Percentiles rank a stretch among this genome's conserved stretches.
Conservation (phyloP, 2,113 vertebrate species). For the Craseonycteris thonglongyai region DNA sequence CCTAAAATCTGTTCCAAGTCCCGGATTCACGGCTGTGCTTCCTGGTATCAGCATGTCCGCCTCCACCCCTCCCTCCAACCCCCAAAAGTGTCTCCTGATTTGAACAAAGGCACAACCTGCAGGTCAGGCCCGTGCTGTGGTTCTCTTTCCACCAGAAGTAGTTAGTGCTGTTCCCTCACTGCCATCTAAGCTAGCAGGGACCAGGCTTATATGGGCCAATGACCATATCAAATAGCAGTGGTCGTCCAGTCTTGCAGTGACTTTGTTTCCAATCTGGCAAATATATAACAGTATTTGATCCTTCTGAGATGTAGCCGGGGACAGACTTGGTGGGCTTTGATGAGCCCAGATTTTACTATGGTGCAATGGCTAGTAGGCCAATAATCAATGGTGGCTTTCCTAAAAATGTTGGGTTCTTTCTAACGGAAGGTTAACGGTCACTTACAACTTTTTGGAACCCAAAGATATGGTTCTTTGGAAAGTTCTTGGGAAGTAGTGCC, state of each 20-base stretch:
- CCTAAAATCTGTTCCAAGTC: background rate
- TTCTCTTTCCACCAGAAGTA: background rate
- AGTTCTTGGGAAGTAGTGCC: constrained; percentile 1
- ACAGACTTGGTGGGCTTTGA: background rate
- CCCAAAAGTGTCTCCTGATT: background rate
- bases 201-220: background rate
- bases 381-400: background rate
- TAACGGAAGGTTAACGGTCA: background rate
- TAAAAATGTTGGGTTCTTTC: background rate
- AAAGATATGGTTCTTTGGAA: background rate
- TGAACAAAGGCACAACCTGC: background rate
- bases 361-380: background rate
- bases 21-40: background rate
- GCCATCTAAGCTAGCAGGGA: background rate
- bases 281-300: background rate
- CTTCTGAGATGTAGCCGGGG: background rate
- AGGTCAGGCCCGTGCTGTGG: background rate
- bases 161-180: background rate
- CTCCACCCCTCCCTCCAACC: accelerated
- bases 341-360: background rate
- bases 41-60: background rate
- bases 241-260: background rate
- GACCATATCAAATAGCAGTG: background rate
- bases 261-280: background rate
- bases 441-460: background rate